Evolutionary conservation across 2,113 vertebrate genomes (phyloP).

Genomic region (Myodes glareolus): DNA sequence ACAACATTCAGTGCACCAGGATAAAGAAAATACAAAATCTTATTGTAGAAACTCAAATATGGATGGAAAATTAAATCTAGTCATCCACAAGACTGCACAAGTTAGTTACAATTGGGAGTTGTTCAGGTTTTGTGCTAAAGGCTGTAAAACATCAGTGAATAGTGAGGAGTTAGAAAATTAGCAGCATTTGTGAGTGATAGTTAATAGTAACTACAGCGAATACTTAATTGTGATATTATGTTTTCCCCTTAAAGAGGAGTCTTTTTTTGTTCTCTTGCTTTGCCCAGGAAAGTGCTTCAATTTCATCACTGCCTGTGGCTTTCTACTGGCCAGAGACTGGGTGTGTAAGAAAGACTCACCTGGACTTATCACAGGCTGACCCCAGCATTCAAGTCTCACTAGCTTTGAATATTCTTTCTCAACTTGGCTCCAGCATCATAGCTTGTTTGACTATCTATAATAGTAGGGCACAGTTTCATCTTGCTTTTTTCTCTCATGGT

Average conservation of each 20-base stretch:
- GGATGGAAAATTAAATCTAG: neutral
- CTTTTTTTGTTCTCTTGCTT: neutral
- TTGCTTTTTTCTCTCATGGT: neutral
- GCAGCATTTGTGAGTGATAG: too few species aligned
- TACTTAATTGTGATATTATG: neutral
- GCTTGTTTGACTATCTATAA: accelerated
- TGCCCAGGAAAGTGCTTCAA: neutral
- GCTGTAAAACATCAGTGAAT: neutral
- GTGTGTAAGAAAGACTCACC: neutral
- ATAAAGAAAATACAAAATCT: neutral
- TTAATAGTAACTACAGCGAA: neutral
- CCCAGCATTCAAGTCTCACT: neutral
- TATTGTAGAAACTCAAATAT: neutral
- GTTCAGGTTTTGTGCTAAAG: neutral
- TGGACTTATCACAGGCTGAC: neutral
- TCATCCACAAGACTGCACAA: neutral
- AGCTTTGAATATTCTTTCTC: neutral
- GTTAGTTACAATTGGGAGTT: neutral
- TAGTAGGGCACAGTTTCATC: neutral
- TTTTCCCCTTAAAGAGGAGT: neutral
- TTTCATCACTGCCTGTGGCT: neutral
- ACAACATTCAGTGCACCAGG: neutral
- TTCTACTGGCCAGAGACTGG: neutral
- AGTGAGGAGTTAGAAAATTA: neutral
- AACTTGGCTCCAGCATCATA: neutral